Conservation (phyloP, 2,797 vertebrate species). For the Mastacembelus armatus region DNA sequence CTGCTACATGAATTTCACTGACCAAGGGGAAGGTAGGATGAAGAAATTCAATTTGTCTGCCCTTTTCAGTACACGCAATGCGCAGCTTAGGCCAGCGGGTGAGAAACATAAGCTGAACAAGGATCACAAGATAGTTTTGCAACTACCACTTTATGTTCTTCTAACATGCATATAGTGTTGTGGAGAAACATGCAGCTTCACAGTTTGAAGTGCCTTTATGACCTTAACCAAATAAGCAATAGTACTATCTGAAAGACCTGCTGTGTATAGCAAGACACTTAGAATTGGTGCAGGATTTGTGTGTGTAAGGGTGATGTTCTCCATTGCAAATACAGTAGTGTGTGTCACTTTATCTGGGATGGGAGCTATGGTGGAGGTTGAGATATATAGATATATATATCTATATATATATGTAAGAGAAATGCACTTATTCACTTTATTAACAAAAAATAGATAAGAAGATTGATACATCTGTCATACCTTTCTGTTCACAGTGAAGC, state of each 20-base stretch:
- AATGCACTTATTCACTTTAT: too few relatives aligned
- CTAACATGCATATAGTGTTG: slow-evolving; percentile 12
- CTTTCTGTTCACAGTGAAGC: not conserved
- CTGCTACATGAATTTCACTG: slow-evolving; percentile 56
- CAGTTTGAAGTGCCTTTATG: slow-evolving; percentile 15
- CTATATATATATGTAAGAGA: not conserved
- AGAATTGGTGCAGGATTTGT: not conserved
- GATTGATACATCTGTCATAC: too few relatives aligned
- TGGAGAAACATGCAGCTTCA: not conserved
- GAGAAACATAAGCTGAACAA: slow-evolving; percentile 42
- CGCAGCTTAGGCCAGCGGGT: slow-evolving; percentile 45
- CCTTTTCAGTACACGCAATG: slow-evolving; percentile 63
- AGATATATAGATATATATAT: too few relatives aligned
- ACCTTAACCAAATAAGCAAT: slow-evolving; percentile 11
- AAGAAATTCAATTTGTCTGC: slow-evolving; percentile 71
- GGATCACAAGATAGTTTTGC: slow-evolving; percentile 44
- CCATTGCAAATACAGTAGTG: not conserved
- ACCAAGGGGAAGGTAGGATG: slow-evolving; percentile 57
- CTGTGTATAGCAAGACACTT: not conserved
- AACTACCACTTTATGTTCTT: slow-evolving; percentile 21
- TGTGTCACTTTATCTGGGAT: not conserved
- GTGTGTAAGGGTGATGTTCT: not conserved
- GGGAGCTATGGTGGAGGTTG: not conserved
- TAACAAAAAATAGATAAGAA: too few relatives aligned
- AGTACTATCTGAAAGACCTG: slow-evolving; percentile 2